Conservation (phyloP, 1,140 invertebrate species). For the Drosophila pandora region DNA sequence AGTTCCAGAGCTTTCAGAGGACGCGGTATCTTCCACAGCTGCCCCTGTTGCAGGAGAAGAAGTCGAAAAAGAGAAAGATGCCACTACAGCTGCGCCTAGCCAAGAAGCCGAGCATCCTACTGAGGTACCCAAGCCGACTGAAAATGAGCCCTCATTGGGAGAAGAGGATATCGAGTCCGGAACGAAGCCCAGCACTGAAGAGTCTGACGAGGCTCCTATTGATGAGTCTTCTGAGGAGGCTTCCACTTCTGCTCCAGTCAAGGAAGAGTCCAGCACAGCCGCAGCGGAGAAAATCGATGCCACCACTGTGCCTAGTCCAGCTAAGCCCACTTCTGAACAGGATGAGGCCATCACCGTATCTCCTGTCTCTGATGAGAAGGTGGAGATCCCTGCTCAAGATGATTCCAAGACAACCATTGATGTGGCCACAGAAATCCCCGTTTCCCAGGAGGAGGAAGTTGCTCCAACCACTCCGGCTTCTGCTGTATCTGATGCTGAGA, state of each 20-base stretch:
- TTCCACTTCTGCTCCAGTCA: constrained; percentile 13
- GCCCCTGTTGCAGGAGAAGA: constrained; percentile 35
- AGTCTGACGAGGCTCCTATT: constrained; percentile 24
- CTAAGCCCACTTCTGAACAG: constrained; percentile 27
- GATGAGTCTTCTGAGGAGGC: constrained; percentile 18
- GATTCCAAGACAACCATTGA: constrained; percentile 23
- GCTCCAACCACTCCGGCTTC: constrained; percentile 21
- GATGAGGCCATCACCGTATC: constrained; percentile 44
- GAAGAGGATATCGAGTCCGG: constrained; percentile 14
- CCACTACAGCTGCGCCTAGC: constrained; percentile 14
- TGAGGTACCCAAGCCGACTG: constrained; percentile 10
- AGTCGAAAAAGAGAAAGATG: constrained; percentile 22
- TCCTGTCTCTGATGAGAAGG: constrained; percentile 37
- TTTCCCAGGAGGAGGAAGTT: constrained; percentile 29
- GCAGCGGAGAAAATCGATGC: constrained; percentile 31
- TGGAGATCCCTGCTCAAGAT: constrained; percentile 24
- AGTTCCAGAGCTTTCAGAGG: constrained; percentile 23
- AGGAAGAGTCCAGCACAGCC: constrained; percentile 24
- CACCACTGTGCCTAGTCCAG: constrained; percentile 16
- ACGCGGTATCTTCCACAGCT: constrained; percentile 11
- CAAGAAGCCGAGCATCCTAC: constrained; percentile 24
- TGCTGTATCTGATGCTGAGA: constrained; percentile 21
- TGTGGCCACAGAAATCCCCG: constrained; percentile 24
- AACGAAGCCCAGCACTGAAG: constrained; percentile 6
- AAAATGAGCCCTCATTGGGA: constrained; percentile 21